A percentile compares a stretch with the other conserved stretches of the same genome.
Evolutionary conservation across 2,113 vertebrate genomes (phyloP).

Genomic region (Beaufortia kweichowensis): DNA sequence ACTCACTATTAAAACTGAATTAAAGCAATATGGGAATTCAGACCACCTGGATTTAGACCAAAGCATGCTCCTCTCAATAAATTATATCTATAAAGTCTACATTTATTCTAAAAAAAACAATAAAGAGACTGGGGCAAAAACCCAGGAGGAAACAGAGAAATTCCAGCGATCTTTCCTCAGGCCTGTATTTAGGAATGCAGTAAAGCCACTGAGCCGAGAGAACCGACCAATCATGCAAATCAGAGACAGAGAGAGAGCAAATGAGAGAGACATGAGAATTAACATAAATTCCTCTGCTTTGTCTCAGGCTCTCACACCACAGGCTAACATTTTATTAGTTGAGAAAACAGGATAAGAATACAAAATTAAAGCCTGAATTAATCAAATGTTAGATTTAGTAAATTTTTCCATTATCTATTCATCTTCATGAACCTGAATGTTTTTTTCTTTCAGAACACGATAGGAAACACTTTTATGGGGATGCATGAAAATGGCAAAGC

Average conservation of each 20-base stretch:
- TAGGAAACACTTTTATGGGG: no score
- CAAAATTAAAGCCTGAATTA: background rate
- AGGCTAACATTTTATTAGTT: slow-evolving; percentile 2
- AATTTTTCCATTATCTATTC: no score
- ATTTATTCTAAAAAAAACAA: slow-evolving; percentile 10
- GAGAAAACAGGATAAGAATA: background rate
- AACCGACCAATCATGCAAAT: slow-evolving; percentile 15
- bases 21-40: background rate
- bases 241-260: slow-evolving; percentile 5
- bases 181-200: slow-evolving; percentile 10
- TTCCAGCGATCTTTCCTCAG: slow-evolving; percentile 7
- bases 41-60: slow-evolving; percentile 5
- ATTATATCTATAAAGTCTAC: slow-evolving; percentile 2
- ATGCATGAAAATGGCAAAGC: no score
- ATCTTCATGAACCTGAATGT: no score
- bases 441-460: no score
- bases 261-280: background rate
- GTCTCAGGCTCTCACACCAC: background rate
- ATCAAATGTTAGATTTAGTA: background rate
- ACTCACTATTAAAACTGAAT: background rate
- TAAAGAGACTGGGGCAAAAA: background rate
- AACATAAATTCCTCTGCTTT: slow-evolving; percentile 24
- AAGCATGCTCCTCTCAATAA: background rate
- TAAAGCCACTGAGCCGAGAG: slow-evolving; percentile 8
- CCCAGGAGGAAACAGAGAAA: slow-evolving; percentile 4